Evolutionary conservation across 92 coral and sea anemone species (phyloP).

Genomic region (Siderastrea radians): DNA sequence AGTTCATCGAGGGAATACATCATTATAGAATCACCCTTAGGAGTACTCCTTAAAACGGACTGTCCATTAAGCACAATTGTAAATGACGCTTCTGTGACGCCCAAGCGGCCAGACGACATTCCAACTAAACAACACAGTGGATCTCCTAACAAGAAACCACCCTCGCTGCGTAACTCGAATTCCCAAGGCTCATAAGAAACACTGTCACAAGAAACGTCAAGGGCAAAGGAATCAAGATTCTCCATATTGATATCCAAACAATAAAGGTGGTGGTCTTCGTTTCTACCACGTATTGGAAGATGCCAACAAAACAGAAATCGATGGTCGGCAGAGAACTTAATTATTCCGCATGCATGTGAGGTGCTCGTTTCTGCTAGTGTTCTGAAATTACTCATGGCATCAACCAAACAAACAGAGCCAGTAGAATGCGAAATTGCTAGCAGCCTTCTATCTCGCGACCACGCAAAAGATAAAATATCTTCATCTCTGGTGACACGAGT

Average conservation of each 20-base stretch:
- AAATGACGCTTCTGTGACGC: neutral
- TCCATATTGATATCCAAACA: neutral
- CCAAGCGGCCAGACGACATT: neutral
- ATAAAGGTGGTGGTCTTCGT: no score
- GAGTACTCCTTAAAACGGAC: neutral
- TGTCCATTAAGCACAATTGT: slow-evolving; percentile 3
- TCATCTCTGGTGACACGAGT: neutral
- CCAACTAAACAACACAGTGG: neutral
- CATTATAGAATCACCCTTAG: neutral
- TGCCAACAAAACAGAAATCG: neutral
- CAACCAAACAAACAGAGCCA: neutral
- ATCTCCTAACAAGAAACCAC: slow-evolving; percentile 11
- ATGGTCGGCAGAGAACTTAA: slow-evolving; percentile 1
- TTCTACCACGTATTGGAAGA: neutral
- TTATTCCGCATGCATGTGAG: neutral
- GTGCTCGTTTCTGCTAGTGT: neutral
- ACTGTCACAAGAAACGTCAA: neutral
- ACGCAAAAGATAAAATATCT: slow-evolving; percentile 11
- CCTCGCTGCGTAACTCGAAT: neutral
- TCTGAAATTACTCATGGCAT: neutral
- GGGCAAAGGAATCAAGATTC: neutral
- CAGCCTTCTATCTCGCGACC: slow-evolving; percentile 15
- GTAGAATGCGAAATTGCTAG: slow-evolving; percentile 1
- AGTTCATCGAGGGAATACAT: neutral
- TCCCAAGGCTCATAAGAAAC: neutral